Conservation (phyloP, 2,113 vertebrate species). For the Oxyruncus cristatus region DNA sequence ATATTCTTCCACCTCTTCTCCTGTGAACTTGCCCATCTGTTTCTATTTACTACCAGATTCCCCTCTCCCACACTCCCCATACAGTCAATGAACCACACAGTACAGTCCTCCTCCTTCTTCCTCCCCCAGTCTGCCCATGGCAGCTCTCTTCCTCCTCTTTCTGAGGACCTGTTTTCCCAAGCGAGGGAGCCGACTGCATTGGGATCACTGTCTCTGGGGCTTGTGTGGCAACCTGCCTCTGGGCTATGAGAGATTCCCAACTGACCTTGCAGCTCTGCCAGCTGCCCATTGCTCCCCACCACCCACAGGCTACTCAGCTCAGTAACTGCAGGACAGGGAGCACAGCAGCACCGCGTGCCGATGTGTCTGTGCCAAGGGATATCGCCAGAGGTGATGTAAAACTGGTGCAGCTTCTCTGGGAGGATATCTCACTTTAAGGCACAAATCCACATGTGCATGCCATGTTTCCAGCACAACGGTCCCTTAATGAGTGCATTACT, state of each 20-base stretch:
- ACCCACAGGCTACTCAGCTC: not conserved
- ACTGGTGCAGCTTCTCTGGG: not conserved
- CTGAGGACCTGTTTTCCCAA: not conserved
- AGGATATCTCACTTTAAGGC: not conserved
- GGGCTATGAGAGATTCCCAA: not conserved
- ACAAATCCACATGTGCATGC: not conserved
- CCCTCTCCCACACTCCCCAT: not conserved
- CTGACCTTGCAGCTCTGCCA: not conserved
- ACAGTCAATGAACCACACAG: not conserved
- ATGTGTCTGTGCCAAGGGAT: accelerated
- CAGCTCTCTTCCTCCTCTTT: not conserved
- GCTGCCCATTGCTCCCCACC: not conserved
- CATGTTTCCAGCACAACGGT: not conserved
- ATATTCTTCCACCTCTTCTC: not conserved
- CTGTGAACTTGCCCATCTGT: not conserved
- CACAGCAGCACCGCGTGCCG: accelerated
- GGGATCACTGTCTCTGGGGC: not conserved
- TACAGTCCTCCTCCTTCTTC: not conserved
- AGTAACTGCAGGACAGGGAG: accelerated
- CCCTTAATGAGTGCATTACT: not conserved
- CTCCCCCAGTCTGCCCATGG: not conserved
- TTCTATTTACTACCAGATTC: constrained; percentile 7
- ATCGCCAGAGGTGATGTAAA: not conserved
- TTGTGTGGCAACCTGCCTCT: not conserved
- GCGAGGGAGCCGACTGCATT: accelerated